phyloP scores from a whole-genome alignment of 1,140 invertebrate genomes.

The Pachypeltis micranthus region DNA sequence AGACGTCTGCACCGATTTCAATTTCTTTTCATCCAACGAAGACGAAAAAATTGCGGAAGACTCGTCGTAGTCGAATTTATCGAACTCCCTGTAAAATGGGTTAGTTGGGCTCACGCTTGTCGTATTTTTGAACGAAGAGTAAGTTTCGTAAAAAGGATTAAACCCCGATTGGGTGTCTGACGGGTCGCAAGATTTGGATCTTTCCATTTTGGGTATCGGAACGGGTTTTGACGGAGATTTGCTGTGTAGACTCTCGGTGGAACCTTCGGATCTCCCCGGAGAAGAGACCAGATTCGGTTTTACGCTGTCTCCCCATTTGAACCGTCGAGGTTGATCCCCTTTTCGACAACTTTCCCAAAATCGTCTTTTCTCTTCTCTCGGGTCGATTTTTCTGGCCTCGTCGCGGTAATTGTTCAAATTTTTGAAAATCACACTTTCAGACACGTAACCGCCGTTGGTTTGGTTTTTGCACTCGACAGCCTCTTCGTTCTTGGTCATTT shows the following conservation, averaged over 20 bases:
- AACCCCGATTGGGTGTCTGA: neutral
- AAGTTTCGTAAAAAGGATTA: constrained; percentile 1
- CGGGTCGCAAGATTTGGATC: constrained; percentile 13
- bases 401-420: constrained; percentile 7
- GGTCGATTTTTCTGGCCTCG: neutral
- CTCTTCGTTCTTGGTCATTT: neutral
- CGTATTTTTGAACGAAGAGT: neutral
- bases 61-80: no score
- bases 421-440: constrained; percentile 3
- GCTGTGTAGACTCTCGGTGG: neutral
- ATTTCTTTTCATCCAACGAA: no score
- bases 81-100: neutral
- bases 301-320: constrained; percentile 13
- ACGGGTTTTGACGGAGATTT: neutral
- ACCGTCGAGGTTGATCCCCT: neutral
- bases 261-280: neutral
- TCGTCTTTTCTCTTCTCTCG: constrained; percentile 12
- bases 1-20: no score
- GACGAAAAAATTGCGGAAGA: no score
- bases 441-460: neutral
- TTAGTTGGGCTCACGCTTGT: neutral
- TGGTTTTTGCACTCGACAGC: neutral
- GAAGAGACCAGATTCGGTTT: neutral
- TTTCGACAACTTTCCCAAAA: constrained; percentile 13
- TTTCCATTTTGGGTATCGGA: neutral